These are phyloP conservation scores for Kuschelorhynchus macadamiae DNA, from an alignment of 2,888 invertebrate genomes.

Conservation along the genomic window DNA sequence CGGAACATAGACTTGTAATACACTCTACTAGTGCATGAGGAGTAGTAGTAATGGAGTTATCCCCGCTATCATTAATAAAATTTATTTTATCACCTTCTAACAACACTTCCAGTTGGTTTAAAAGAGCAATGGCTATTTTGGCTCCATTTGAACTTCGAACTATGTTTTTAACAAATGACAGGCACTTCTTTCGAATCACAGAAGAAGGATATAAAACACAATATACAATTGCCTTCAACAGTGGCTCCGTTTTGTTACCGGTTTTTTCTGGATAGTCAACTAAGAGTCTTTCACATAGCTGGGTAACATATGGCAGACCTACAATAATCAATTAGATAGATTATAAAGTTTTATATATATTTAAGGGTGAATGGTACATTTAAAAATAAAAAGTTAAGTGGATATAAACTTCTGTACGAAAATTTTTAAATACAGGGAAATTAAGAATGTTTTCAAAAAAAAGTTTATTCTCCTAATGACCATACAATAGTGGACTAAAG, in stretches of 20 bases:
- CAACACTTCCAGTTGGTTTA: slow-evolving; percentile 78
- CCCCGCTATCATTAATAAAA: slow-evolving; percentile 60
- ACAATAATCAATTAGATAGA: no score
- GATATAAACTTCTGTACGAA: no score
- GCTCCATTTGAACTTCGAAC: slow-evolving; percentile 73
- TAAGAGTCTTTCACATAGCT: slow-evolving; percentile 81
- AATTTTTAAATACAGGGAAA: no score
- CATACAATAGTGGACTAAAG: no score
- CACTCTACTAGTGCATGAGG: slow-evolving; percentile 67
- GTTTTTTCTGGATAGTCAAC: slow-evolving; percentile 79
- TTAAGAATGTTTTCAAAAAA: no score
- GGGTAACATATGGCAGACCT: slow-evolving; percentile 80
- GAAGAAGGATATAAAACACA: slow-evolving; percentile 75
- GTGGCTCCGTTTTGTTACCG: slow-evolving; percentile 74
- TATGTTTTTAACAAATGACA: slow-evolving; percentile 74
- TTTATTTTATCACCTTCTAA: slow-evolving; percentile 74
- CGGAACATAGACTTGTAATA: slow-evolving; percentile 67
- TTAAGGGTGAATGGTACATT: no score
- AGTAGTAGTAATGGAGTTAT: slow-evolving; percentile 71
- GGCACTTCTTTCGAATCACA: slow-evolving; percentile 75
- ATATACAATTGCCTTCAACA: slow-evolving; percentile 80
- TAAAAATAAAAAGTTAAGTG: no score
- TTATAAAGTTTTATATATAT: no score
- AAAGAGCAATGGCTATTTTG: slow-evolving; percentile 74
- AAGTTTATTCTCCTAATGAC: no score